Evolutionary conservation across 2,888 invertebrate genomes (phyloP).

Genomic region (Mythimna impura): DNA sequence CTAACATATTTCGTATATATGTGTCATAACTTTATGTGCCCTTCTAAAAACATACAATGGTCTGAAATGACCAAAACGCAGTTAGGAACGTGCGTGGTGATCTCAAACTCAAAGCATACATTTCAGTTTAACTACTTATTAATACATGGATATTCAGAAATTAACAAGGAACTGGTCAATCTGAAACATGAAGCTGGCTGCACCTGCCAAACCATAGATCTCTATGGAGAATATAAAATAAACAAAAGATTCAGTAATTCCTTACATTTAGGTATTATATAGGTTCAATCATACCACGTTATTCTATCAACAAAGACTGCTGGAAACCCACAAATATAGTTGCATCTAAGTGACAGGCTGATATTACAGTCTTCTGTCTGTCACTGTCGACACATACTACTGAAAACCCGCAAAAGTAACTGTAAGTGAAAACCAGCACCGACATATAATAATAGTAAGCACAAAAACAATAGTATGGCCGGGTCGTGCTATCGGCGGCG

Average conservation of each 20-base stretch:
- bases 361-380: neutral
- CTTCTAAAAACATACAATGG: neutral
- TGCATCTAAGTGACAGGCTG: neutral
- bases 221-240: no score
- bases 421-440: slow-evolving; percentile 15
- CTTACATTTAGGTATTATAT: neutral
- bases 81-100: neutral
- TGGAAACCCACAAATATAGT: neutral
- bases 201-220: neutral
- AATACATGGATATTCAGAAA: neutral
- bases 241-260: no score
- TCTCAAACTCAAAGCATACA: neutral
- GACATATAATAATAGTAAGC: slow-evolving; percentile 52
- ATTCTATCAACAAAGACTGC: neutral
- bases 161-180: neutral
- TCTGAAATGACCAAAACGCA: neutral
- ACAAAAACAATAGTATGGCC: slow-evolving; percentile 70
- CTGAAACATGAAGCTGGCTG: neutral
- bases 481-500: slow-evolving; percentile 78
- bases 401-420: slow-evolving; percentile 16
- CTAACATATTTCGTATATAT: neutral
- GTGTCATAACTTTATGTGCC: neutral
- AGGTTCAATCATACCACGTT: neutral
- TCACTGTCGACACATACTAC: neutral
- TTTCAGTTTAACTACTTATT: neutral